phyloP scores from a whole-genome alignment of 2,888 invertebrate genomes.

The Leptinotarsa rubiginosa region DNA sequence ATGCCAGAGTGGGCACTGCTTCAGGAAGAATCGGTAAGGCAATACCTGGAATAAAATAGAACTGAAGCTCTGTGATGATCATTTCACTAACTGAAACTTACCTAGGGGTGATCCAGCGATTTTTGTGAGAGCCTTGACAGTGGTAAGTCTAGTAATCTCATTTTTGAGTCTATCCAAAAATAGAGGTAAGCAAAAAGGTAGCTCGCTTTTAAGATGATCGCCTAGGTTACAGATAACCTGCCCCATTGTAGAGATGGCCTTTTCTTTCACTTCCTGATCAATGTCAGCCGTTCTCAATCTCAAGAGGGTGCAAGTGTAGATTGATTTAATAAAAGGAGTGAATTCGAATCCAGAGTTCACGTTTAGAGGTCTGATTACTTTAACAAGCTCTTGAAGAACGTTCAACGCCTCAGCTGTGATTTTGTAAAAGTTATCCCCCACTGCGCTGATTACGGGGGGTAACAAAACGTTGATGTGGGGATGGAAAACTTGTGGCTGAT shows the following conservation, averaged over 20 bases:
- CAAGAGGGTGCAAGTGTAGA: slow-evolving; percentile 87
- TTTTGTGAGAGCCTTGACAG: slow-evolving; percentile 95
- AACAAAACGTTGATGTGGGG: slow-evolving; percentile 82
- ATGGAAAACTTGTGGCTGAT: slow-evolving; percentile 83
- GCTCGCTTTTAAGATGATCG: slow-evolving; percentile 83
- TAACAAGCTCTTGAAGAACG: slow-evolving; percentile 93
- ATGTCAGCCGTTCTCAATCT: slow-evolving; percentile 94
- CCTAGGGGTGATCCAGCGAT: slow-evolving; percentile 91
- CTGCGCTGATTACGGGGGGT: slow-evolving; percentile 88
- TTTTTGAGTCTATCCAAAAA: slow-evolving; percentile 95
- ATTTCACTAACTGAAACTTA: slow-evolving; percentile 24
- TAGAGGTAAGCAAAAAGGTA: slow-evolving; percentile 90
- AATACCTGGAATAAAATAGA: slow-evolving; percentile 40
- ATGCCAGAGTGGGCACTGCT: slow-evolving; percentile 90
- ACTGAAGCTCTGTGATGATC: not conserved
- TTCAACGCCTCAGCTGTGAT: slow-evolving; percentile 96
- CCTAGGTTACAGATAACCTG: slow-evolving; percentile 94
- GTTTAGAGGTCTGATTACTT: slow-evolving; percentile 90
- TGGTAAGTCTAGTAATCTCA: slow-evolving; percentile 96
- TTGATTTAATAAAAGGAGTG: slow-evolving; percentile 80
- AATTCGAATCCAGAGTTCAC: slow-evolving; percentile 74
- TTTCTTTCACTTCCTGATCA: slow-evolving; percentile 99
- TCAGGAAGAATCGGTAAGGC: slow-evolving; percentile 72
- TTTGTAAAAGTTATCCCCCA: slow-evolving; percentile 97
- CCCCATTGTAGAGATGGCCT: slow-evolving; percentile 97